These are phyloP conservation scores for Columba livia DNA, from an alignment of 2,113 vertebrate genomes.

Conservation along the genomic window DNA sequence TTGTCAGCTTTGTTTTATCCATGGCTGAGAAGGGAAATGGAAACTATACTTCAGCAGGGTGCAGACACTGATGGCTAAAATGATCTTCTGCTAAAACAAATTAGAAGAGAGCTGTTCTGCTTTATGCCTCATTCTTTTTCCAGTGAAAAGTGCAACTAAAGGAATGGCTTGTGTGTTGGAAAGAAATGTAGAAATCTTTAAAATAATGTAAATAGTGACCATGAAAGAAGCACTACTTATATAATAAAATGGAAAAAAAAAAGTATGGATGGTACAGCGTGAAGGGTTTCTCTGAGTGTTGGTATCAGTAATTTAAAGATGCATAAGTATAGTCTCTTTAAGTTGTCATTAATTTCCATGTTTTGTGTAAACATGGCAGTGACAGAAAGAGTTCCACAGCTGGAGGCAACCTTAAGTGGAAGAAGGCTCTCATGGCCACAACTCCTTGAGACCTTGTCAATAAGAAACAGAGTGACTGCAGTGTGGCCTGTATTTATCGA, in stretches of 20 bases:
- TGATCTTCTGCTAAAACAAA: slow-evolving; percentile 35
- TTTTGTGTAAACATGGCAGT: background rate
- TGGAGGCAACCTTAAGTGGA: background rate
- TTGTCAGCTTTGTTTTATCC: slow-evolving; percentile 68
- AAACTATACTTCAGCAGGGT: slow-evolving; percentile 34
- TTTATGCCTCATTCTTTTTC: slow-evolving; percentile 27
- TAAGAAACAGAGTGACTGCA: background rate
- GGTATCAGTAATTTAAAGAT: background rate
- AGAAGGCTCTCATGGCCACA: background rate
- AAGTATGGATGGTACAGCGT: background rate
- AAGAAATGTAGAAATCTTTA: background rate
- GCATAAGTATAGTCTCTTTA: background rate
- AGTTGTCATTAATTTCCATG: background rate
- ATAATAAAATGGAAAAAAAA: background rate
- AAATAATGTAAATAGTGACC: background rate
- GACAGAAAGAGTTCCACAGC: background rate
- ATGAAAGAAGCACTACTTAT: background rate
- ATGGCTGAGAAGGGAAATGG: slow-evolving; percentile 54
- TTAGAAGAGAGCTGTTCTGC: background rate
- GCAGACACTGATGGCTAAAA: slow-evolving; percentile 17
- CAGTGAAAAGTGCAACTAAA: slow-evolving; percentile 36
- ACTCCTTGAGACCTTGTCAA: background rate
- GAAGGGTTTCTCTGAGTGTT: background rate
- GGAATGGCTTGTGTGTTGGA: background rate
- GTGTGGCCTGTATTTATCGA: background rate